These are phyloP conservation scores for Agriotes lineatus DNA, from an alignment of 2,888 invertebrate species.

Conservation along the genomic window DNA sequence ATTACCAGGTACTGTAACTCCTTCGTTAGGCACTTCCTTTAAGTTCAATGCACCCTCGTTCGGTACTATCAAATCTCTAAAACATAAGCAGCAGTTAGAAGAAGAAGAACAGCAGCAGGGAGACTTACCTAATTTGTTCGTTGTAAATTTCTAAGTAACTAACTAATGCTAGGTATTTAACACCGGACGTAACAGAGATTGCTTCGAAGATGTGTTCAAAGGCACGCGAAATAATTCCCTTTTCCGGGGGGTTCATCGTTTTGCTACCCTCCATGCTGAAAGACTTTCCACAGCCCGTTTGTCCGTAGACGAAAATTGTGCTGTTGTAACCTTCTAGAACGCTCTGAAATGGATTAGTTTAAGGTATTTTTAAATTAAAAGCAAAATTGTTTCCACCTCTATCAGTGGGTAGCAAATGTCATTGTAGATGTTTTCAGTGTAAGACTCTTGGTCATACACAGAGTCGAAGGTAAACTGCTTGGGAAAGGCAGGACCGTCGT, in stretches of 20 bases:
- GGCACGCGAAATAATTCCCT: constrained; percentile 81
- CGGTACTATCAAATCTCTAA: constrained; percentile 61
- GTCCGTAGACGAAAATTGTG: constrained; percentile 94
- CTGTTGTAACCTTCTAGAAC: constrained; percentile 93
- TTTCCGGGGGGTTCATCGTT: constrained; percentile 61
- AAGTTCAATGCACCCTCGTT: constrained; percentile 60
- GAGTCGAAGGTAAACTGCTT: constrained; percentile 88
- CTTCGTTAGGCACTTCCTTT: constrained; percentile 69
- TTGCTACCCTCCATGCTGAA: constrained; percentile 87
- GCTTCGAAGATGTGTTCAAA: constrained; percentile 93
- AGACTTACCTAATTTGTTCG: constrained; percentile 74
- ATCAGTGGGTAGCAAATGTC: constrained; percentile 87
- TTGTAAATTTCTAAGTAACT: constrained; percentile 89
- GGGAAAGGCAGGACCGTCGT: constrained; percentile 71
- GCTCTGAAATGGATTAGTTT: constrained; percentile 65
- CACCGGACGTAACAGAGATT: constrained; percentile 78
- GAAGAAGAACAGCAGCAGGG: not conserved
- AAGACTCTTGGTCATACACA: constrained; percentile 80
- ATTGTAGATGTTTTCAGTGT: constrained; percentile 89
- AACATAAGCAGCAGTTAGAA: constrained; percentile 32
- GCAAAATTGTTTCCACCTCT: constrained; percentile 71
- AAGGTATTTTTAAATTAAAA: not conserved
- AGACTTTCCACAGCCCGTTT: constrained; percentile 93
- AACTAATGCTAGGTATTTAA: constrained; percentile 81
- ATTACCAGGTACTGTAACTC: constrained; percentile 67